Conservation (phyloP, 2,888 invertebrate species). For the Diloba caeruleocephala region DNA sequence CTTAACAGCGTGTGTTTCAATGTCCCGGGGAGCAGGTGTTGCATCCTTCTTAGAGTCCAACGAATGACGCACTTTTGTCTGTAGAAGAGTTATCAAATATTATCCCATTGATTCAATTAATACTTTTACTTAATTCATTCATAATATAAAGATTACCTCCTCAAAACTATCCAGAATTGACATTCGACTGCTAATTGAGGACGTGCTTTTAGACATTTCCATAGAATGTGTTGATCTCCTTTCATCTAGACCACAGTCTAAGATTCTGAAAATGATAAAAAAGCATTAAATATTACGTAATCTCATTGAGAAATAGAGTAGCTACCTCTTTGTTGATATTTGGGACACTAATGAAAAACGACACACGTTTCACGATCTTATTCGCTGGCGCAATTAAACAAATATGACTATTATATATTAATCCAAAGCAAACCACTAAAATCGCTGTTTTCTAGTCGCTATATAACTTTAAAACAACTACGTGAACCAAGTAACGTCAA, state of each 20-base stretch:
- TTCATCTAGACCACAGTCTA: constrained; percentile 82
- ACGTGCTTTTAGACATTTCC: constrained; percentile 88
- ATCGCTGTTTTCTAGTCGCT: too few relatives aligned
- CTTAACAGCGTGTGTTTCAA: constrained; percentile 59
- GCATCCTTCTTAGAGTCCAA: constrained; percentile 72
- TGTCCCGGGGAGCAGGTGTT: constrained; percentile 61
- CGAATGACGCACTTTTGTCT: constrained; percentile 78
- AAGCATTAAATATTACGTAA: background rate
- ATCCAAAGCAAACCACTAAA: too few relatives aligned
- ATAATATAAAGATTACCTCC: constrained; percentile 64
- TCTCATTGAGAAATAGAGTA: too few relatives aligned
- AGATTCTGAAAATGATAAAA: constrained; percentile 67
- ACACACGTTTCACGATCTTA: too few relatives aligned
- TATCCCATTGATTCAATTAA: background rate
- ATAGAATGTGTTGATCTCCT: constrained; percentile 80
- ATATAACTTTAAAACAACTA: too few relatives aligned
- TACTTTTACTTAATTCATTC: background rate
- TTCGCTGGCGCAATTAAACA: too few relatives aligned
- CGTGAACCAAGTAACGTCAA: too few relatives aligned
- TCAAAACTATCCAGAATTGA: constrained; percentile 81
- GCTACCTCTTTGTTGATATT: too few relatives aligned
- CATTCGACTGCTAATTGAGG: constrained; percentile 83
- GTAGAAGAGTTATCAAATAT: constrained; percentile 26
- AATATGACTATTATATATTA: too few relatives aligned
- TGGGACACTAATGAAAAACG: too few relatives aligned